Percentiles rank a stretch among this genome's conserved stretches.
These are phyloP conservation scores for Drosophila nr. perissopoda DNA, from an alignment of 2,888 invertebrate genomes.

Conservation along the genomic window DNA sequence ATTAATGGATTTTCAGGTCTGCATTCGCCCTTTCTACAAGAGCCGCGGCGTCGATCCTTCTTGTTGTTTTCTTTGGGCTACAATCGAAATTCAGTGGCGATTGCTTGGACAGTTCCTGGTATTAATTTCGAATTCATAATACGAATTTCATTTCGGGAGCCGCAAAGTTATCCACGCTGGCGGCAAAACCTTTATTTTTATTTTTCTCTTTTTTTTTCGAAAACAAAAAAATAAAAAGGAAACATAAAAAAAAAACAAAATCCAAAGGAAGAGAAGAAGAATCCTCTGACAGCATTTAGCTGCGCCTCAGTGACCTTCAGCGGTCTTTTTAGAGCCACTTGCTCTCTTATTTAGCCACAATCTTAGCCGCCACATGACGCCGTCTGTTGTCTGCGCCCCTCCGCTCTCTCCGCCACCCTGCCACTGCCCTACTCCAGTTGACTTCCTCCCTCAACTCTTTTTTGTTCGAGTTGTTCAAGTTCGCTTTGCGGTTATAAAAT, in stretches of 20 bases:
- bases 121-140: constrained; percentile 81
- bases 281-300: constrained; percentile 50
- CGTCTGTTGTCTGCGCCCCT: constrained; percentile 21
- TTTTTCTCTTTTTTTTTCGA: background rate
- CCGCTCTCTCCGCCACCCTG: background rate
- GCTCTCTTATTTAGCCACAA: constrained; percentile 32
- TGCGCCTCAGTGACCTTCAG: constrained; percentile 70
- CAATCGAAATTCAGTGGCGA: constrained; percentile 72
- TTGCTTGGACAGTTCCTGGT: constrained; percentile 81
- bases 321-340: constrained; percentile 15
- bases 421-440: background rate
- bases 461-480: constrained; percentile 4
- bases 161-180: constrained; percentile 34
- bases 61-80: background rate
- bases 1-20: constrained; percentile 66
- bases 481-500: constrained; percentile 68
- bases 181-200: constrained; percentile 54
- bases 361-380: constrained; percentile 66
- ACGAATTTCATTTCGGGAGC: constrained; percentile 75
- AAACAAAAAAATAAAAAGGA: background rate
- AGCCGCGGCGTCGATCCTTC: constrained; percentile 13
- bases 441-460: constrained; percentile 46
- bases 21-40: constrained; percentile 10
- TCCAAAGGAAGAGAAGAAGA: constrained; percentile 1
- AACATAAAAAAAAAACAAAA: constrained; percentile 1